Base-by-base conservation (phyloP, 2,113 vertebrate genomes). In the Halichoeres trimaculatus region DNA sequence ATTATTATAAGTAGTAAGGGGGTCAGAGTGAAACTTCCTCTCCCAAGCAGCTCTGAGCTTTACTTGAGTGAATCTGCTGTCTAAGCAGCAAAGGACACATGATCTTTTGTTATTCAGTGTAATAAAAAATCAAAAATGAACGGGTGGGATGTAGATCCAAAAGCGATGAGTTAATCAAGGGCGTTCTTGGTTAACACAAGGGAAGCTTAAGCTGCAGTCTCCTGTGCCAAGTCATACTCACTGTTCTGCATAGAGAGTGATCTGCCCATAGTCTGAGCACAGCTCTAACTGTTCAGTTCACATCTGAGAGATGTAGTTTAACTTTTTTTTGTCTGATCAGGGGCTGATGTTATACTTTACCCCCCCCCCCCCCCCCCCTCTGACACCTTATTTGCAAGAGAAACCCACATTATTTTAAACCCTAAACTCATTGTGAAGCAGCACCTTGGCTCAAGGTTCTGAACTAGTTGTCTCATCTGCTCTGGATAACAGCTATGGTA, bases 381-480 rank as follows among this genome's bases (percentile, higher is more conserved):
- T 61, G 74, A 70, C 52, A 71, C 75, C 50, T 30, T 55, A 52
- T 1, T 60, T 74, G 80, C 74, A 12, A 85, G 63, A 75, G 61
- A 60, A 83, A 30, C 61, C 38, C 61, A 66, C 62, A 79, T 78
- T 80, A 70, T 45, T 58, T 65, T 47, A 75, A 35, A 61, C 59
- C 74, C 64, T 71, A 10, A 47, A 83, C 74, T 87, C 63, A 73
- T 88, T 81, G 80, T 64, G 80, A 80, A 88, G 70, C 72, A 81
- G 82, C 70, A 78, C 40, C 40, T 41, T 12, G 12, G 40, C 40
- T 41, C 59, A 55, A 72, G 64, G 71, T 64, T 58, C 60, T 51
- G 63, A 54, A 13, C 43, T 55, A 56, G 50, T 74, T 74, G 30
- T 69, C 68, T 34, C 40, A 3, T 34, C n/a, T n/a, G n/a, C n/a